Percentiles rank a stretch among this genome's conserved stretches.
These are phyloP conservation scores for Montipora efflorescens DNA, from an alignment of 64 coral and sea anemone genomes.

Conservation along the genomic window DNA sequence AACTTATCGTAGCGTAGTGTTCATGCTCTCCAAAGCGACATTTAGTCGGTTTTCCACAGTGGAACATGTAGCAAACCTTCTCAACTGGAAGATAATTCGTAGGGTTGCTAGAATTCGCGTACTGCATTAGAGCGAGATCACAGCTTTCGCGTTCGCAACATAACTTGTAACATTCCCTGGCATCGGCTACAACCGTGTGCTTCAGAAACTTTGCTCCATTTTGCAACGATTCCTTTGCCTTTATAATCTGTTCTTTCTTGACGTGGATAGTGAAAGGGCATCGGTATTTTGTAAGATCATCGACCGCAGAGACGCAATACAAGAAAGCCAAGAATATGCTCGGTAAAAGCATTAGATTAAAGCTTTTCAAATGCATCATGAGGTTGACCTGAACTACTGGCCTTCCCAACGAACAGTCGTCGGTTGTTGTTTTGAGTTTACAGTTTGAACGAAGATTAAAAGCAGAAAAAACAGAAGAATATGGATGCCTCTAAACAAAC, in stretches of 20 bases:
- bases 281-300: slow-evolving; percentile 3
- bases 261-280: slow-evolving; percentile 57
- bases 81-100: background rate
- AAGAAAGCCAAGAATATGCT: slow-evolving; percentile 68
- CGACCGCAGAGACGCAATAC: slow-evolving; percentile 3
- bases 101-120: slow-evolving; percentile 30
- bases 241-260: slow-evolving; percentile 59
- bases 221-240: slow-evolving; percentile 31
- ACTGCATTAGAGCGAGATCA: slow-evolving; percentile 60
- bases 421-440: background rate
- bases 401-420: background rate
- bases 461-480: background rate
- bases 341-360: background rate
- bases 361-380: slow-evolving; percentile 21
- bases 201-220: slow-evolving; percentile 61
- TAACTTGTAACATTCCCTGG: slow-evolving; percentile 63
- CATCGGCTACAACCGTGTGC: background rate
- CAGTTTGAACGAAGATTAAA: background rate
- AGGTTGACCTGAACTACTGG: background rate
- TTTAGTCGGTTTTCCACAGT: slow-evolving; percentile 60
- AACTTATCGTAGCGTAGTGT: slow-evolving; percentile 71
- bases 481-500: background rate
- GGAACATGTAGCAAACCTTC: slow-evolving; percentile 65
- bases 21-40: slow-evolving; percentile 54
- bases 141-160: slow-evolving; percentile 45